A percentile compares a stretch with the other conserved stretches of the same genome.
Evolutionary conservation across 2,113 vertebrate genomes (phyloP).

Genomic region (Sciurus niger): DNA sequence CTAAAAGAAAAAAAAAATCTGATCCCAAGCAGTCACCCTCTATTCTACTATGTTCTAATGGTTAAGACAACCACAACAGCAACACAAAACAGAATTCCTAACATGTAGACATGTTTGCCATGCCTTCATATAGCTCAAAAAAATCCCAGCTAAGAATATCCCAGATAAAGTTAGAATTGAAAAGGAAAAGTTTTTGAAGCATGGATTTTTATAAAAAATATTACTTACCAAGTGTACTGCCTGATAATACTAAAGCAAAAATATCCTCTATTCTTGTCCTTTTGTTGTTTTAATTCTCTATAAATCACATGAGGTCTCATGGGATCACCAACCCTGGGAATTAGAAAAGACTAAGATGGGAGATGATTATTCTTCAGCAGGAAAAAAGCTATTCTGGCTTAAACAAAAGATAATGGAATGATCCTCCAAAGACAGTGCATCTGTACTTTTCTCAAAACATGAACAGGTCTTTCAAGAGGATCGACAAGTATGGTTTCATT

Average conservation of each 20-base stretch:
- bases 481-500: background rate
- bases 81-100: conserved; percentile 29
- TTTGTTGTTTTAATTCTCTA: background rate
- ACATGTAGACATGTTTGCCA: background rate
- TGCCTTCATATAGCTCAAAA: background rate
- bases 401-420: background rate
- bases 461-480: background rate
- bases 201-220: conserved; percentile 22
- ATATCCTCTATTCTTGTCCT: background rate
- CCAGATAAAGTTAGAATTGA: background rate
- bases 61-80: background rate
- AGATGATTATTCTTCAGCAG: background rate
- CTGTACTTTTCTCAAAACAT: conserved; percentile 11
- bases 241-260: background rate
- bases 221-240: background rate
- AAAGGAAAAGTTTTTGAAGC: conserved; percentile 49
- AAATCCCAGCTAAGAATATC: background rate
- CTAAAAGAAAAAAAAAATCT: conserved; percentile 35
- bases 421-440: background rate
- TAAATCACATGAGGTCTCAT: background rate
- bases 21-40: background rate
- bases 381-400: background rate
- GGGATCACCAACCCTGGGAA: background rate
- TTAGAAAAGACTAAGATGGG: background rate
- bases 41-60: background rate